Percentiles rank a stretch among this genome's conserved stretches.
Evolutionary conservation across 2,888 invertebrate genomes (phyloP).

Genomic region (Mythimna impura): DNA sequence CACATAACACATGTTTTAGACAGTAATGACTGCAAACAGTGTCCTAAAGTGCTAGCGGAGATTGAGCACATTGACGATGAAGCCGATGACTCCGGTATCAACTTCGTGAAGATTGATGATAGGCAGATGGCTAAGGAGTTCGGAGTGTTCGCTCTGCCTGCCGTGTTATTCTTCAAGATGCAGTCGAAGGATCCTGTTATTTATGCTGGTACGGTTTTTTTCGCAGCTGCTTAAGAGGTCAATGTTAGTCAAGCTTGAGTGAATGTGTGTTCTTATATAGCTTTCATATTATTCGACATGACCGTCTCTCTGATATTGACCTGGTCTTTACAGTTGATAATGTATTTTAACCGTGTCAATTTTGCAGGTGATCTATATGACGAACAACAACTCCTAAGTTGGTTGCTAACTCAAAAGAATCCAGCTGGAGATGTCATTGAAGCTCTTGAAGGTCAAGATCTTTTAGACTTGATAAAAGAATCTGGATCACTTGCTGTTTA

Average conservation of each 20-base stretch:
- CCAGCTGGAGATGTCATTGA: conserved; percentile 97
- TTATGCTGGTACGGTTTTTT: conserved; percentile 93
- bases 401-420: conserved; percentile 97
- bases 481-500: conserved; percentile 96
- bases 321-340: not conserved
- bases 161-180: conserved; percentile 96
- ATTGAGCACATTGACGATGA: conserved; percentile 98
- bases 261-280: not conserved
- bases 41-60: conserved; percentile 95
- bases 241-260: not conserved
- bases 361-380: conserved; percentile 94
- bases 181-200: conserved; percentile 97
- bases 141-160: conserved; percentile 97
- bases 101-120: conserved; percentile 98
- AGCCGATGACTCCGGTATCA: conserved; percentile 96
- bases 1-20: conserved; percentile 92
- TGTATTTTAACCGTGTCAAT: not conserved
- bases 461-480: conserved; percentile 94
- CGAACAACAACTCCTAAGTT: conserved; percentile 96
- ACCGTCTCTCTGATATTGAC: not conserved
- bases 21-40: conserved; percentile 98
- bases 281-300: not conserved
- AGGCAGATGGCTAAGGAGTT: conserved; percentile 96
- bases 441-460: conserved; percentile 95
- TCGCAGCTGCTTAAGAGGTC: not conserved